Evolutionary conservation across 2,113 vertebrate species (phyloP).

Genomic region (Brachypteracias leptosomus): DNA sequence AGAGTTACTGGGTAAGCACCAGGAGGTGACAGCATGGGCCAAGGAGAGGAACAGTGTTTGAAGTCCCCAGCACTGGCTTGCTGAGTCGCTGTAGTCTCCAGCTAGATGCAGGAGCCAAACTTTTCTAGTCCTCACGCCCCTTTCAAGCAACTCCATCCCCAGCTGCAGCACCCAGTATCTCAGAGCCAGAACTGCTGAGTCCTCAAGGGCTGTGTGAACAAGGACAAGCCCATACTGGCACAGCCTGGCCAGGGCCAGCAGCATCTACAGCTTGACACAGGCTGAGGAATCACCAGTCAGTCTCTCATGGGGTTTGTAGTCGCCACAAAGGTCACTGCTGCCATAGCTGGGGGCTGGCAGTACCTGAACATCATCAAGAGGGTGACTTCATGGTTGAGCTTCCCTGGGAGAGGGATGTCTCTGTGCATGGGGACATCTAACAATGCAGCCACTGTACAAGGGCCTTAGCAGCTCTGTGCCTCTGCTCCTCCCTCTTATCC

Average conservation of each 20-base stretch:
- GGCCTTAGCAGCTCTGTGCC: not conserved
- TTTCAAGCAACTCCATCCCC: not conserved
- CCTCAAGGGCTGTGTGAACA: not conserved
- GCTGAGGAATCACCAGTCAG: not conserved
- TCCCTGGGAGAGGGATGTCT: not conserved
- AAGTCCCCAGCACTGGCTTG: not conserved
- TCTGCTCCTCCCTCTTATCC: not conserved
- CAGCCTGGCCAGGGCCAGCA: not conserved
- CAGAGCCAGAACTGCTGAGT: not conserved
- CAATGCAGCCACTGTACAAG: not conserved
- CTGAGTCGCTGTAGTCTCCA: not conserved
- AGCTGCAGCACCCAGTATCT: not conserved
- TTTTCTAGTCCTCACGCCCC: not conserved
- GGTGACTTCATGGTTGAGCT: not conserved
- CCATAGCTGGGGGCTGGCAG: not conserved
- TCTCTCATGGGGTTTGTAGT: not conserved
- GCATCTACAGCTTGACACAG: not conserved
- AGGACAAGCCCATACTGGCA: not conserved
- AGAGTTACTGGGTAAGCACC: not conserved
- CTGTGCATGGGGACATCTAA: not conserved
- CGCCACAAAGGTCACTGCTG: not conserved
- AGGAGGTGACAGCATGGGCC: not conserved
- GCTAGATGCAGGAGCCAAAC: not conserved
- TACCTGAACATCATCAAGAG: not conserved
- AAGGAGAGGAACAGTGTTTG: not conserved